Percentiles rank a stretch among this genome's conserved stretches.
Conservation (phyloP, 2,888 invertebrate genomes). For the Volucella bombylans region DNA sequence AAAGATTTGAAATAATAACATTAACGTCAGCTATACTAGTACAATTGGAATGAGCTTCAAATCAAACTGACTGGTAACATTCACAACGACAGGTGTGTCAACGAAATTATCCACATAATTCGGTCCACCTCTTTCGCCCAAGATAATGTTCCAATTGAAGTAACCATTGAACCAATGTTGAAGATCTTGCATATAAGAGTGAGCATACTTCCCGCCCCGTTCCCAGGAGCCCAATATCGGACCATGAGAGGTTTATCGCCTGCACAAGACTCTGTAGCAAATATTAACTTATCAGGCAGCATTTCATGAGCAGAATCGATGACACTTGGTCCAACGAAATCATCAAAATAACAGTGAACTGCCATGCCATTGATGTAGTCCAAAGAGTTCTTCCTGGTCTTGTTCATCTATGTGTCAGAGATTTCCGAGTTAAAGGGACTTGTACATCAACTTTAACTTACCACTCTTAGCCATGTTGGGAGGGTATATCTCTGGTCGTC, state of each 20-base stretch:
- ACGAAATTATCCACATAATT: slow-evolving; percentile 85
- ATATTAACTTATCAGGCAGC: slow-evolving; percentile 87
- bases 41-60: neutral
- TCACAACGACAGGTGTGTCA: slow-evolving; percentile 88
- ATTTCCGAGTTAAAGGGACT: neutral
- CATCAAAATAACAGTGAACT: slow-evolving; percentile 92
- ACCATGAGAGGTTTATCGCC: slow-evolving; percentile 84
- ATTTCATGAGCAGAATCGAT: slow-evolving; percentile 85
- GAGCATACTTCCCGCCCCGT: slow-evolving; percentile 87
- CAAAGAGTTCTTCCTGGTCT: slow-evolving; percentile 83
- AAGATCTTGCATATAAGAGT: slow-evolving; percentile 87
- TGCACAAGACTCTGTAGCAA: slow-evolving; percentile 91
- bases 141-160: slow-evolving; percentile 95
- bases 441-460: slow-evolving; percentile 79
- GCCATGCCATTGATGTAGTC: slow-evolving; percentile 89
- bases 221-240: slow-evolving; percentile 90
- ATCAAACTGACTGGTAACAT: slow-evolving; percentile 77
- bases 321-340: slow-evolving; percentile 84
- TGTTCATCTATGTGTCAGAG: slow-evolving; percentile 82
- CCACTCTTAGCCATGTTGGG: slow-evolving; percentile 86
- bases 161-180: slow-evolving; percentile 91
- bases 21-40: too few species aligned
- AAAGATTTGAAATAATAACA: too few species aligned
- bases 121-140: slow-evolving; percentile 90
- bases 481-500: slow-evolving; percentile 89